Evolutionary conservation across 2,888 invertebrate species (phyloP).

Genomic region (Pseudanteris insignis): DNA sequence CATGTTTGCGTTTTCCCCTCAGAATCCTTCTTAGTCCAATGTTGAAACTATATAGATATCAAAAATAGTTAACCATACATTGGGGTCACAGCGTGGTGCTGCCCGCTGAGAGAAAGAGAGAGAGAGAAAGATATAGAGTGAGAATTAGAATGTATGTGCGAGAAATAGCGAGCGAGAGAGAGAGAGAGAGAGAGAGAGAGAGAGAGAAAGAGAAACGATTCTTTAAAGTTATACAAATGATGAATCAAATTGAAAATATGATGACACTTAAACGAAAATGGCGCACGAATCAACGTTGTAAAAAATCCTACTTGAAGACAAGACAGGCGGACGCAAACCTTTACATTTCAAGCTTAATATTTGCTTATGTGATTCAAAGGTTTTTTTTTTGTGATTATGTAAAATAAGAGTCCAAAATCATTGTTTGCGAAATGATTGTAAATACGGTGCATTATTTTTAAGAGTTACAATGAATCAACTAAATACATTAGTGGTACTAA

Average conservation of each 20-base stretch:
- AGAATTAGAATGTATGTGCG: constrained; percentile 1
- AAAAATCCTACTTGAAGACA: constrained; percentile 8
- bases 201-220: too few species aligned
- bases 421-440: constrained; percentile 24
- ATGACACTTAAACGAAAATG: constrained; percentile 10
- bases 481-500: constrained; percentile 17
- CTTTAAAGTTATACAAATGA: too few species aligned
- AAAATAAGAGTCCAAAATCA: too few species aligned
- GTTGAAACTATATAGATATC: too few species aligned
- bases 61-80: too few species aligned
- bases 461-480: constrained; percentile 8
- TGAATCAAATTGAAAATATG: background rate
- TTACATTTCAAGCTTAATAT: background rate
- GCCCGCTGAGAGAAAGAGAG: too few species aligned
- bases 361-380: too few species aligned
- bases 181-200: background rate
- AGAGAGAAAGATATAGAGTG: constrained; percentile 7
- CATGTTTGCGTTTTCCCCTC: too few species aligned
- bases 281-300: constrained; percentile 23
- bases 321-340: background rate
- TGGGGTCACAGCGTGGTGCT: too few species aligned
- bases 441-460: constrained; percentile 36
- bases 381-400: background rate
- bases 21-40: too few species aligned
- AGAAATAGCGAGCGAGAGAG: background rate